These are phyloP conservation scores for Drosophila kanapiae DNA, from an alignment of 1,140 invertebrate genomes.

Conservation along the genomic window DNA sequence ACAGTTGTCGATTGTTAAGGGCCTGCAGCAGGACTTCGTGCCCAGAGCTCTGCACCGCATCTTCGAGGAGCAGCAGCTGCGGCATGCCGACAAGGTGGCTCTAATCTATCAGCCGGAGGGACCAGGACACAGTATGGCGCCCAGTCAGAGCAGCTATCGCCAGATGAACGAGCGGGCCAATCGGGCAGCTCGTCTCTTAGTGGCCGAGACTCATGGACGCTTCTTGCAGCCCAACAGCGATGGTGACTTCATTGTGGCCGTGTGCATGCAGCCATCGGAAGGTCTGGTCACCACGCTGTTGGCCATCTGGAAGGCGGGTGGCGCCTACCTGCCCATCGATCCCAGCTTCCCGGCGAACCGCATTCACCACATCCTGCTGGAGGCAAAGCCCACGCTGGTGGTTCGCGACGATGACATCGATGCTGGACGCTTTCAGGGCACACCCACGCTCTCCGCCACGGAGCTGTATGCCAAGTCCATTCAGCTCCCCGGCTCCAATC, in stretches of 20 bases:
- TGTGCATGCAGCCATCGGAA: conserved; percentile 91
- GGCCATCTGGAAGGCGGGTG: conserved; percentile 92
- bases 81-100: conserved; percentile 86
- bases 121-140: conserved; percentile 61
- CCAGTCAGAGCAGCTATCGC: conserved; percentile 86
- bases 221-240: conserved; percentile 87
- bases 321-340: conserved; percentile 93
- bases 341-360: conserved; percentile 90
- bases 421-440: conserved; percentile 60
- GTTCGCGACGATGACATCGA: conserved; percentile 88
- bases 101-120: conserved; percentile 86
- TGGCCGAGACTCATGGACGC: conserved; percentile 83
- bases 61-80: conserved; percentile 85
- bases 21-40: conserved; percentile 84
- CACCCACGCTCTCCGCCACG: conserved; percentile 59
- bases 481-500: conserved; percentile 60
- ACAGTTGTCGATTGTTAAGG: conserved; percentile 88
- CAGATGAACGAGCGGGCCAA: conserved; percentile 88
- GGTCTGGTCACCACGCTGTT: conserved; percentile 89
- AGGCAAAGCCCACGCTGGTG: conserved; percentile 90
- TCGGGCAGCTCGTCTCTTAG: conserved; percentile 87
- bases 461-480: conserved; percentile 73
- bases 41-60: conserved; percentile 86
- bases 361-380: conserved; percentile 91
- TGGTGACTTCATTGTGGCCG: conserved; percentile 89